Base-by-base conservation (phyloP, 2,888 invertebrate genomes). In the Halictus ligatus region DNA sequence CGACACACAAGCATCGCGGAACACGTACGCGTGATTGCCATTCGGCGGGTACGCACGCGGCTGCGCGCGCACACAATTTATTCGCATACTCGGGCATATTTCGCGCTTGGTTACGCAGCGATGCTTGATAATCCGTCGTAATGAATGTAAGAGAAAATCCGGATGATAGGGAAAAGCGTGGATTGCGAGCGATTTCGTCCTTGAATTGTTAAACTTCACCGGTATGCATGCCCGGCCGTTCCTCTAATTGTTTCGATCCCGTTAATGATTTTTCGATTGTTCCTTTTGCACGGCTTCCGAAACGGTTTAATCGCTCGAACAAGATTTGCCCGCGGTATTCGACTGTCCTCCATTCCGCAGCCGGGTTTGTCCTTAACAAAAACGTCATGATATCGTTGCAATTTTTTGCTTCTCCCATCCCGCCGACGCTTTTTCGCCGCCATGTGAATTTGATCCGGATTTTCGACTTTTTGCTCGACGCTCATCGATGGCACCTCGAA, bases 61-160 rank as follows among this genome's bases (percentile, higher is more conserved):
- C 0, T 35, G 18, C 6, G 15, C 18, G 29, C 29, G 8, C 67
- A 8, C n/a, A 18, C 67, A 64, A 54, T 54, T 54, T 58, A n/a
- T n/a, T 58, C n/a, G 58, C 58, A 10, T 8, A 58, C 21, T 58
- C 3, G 58, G n/a, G 29, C 12, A 13, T 64, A 64, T 29, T 7
- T 4, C 29, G 64, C 40, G 60, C 18, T 67, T 46, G 60, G 71
- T 82, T 81, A 82, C 77, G 74, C 77, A 82, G 77, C 58, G 29
- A 50, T 43, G 48, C 71, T 50, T 60, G 75, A 84, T 84, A 83
- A 83, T 84, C 83, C 77, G 40, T 10, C 35, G 74, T 83, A 83
- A 77, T 69, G 83, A 58, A 77, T 77, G 77, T 69, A 83, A 77
- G 35, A 82, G 83, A 77, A 74, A 84, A 83, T n/a, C 25, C 67